Percentiles rank a stretch among this genome's conserved stretches.
Conservation (phyloP, 2,113 vertebrate genomes). For the Cryptomyrus ogoouensis region DNA sequence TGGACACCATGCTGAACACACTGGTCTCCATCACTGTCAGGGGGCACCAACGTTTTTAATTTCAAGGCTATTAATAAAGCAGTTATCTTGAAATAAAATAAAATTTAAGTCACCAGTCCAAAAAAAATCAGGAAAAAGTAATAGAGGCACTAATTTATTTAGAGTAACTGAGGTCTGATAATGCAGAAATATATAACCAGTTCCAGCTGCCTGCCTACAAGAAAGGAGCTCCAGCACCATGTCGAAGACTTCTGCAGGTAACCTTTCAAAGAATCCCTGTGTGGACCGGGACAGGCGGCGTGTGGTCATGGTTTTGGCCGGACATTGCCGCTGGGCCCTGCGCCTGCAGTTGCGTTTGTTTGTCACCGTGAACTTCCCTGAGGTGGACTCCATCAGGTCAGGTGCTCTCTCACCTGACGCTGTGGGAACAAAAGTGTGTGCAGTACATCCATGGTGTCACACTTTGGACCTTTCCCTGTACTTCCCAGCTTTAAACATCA, state of each 20-base stretch:
- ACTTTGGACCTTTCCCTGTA: background rate
- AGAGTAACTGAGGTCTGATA: background rate
- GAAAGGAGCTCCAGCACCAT: constrained; percentile 68
- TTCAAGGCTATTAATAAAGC: background rate
- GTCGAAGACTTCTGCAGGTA: constrained; percentile 78
- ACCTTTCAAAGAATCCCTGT: constrained; percentile 54
- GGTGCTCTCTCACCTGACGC: background rate
- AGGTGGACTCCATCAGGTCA: constrained; percentile 24
- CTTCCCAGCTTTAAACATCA: background rate
- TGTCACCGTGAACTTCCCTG: constrained; percentile 23
- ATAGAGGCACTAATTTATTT: background rate
- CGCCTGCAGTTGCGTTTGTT: constrained; percentile 38
- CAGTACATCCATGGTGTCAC: background rate
- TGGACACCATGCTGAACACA: constrained; percentile 78
- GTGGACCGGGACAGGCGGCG: constrained; percentile 43
- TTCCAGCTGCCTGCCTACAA: constrained; percentile 49
- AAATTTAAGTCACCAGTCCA: background rate
- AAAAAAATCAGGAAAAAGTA: background rate
- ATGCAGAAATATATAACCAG: background rate
- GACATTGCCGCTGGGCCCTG: constrained; percentile 18
- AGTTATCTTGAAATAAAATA: background rate
- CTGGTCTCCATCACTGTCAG: constrained; percentile 76
- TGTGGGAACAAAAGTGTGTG: background rate
- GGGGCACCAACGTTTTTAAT: constrained; percentile 33
- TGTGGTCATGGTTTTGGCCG: constrained; percentile 15